Conservation (phyloP, 2,888 invertebrate species). For the Pedicia rivosa region DNA sequence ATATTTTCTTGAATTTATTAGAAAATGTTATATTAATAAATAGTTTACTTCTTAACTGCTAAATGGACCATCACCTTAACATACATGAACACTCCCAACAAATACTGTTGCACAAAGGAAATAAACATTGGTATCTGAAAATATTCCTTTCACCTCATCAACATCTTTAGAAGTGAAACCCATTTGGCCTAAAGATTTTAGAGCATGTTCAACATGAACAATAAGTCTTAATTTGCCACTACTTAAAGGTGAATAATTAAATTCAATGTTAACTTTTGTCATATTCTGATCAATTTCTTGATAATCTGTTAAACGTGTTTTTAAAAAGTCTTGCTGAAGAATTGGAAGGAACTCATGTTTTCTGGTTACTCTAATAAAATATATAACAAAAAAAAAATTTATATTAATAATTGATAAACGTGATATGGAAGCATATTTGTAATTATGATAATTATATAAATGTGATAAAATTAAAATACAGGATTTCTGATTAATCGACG, state of each 20-base stretch:
- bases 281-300: constrained; percentile 44
- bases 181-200: constrained; percentile 45
- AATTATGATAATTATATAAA: no score
- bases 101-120: constrained; percentile 77
- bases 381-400: no score
- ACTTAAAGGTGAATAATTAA: constrained; percentile 57
- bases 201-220: constrained; percentile 58
- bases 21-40: no score
- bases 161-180: constrained; percentile 85
- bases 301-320: constrained; percentile 61
- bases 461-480: no score
- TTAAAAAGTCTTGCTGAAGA: constrained; percentile 66
- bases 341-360: constrained; percentile 63
- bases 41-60: no score
- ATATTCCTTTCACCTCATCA: constrained; percentile 92
- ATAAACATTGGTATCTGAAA: constrained; percentile 89
- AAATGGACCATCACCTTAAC: no score
- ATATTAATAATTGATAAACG: no score
- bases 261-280: constrained; percentile 45
- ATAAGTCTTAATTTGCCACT: constrained; percentile 65
- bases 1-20: no score
- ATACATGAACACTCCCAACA: constrained; percentile 85
- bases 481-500: no score
- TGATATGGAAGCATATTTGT: no score
- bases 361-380: no score